Conservation (phyloP, 1,140 invertebrate genomes). For the Drosophila kurseongensis region DNA sequence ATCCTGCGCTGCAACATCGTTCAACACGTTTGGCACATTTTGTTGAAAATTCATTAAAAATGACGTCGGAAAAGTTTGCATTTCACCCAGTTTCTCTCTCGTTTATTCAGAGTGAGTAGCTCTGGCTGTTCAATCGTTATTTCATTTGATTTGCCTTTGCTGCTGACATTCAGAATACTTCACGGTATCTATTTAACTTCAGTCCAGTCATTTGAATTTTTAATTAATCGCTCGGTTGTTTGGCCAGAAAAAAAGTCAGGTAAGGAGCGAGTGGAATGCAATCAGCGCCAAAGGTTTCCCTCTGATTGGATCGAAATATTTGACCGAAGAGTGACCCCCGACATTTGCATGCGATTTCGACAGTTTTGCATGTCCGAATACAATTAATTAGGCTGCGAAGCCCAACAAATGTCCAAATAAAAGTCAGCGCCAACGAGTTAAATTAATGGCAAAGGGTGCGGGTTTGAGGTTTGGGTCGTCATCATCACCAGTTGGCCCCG, state of each 20-base stretch:
- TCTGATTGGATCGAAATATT: constrained; percentile 36
- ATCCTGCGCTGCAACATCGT: neutral
- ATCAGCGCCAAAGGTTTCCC: constrained; percentile 24
- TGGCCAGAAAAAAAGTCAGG: constrained; percentile 25
- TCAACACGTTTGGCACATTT: constrained; percentile 71
- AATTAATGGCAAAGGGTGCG: constrained; percentile 43
- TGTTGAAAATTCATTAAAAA: constrained; percentile 81
- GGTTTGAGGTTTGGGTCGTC: constrained; percentile 51
- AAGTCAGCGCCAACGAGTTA: constrained; percentile 58
- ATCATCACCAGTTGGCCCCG: constrained; percentile 53
- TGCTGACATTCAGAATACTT: constrained; percentile 65
- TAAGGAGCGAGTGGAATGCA: constrained; percentile 42
- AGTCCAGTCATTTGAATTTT: constrained; percentile 74
- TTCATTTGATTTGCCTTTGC: constrained; percentile 55
- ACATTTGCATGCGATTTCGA: constrained; percentile 59
- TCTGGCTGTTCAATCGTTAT: constrained; percentile 47
- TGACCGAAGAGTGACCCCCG: constrained; percentile 21
- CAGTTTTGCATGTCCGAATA: constrained; percentile 68
- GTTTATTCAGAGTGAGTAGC: constrained; percentile 47
- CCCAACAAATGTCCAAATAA: constrained; percentile 71
- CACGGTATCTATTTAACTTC: constrained; percentile 74
- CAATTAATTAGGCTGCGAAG: constrained; percentile 72
- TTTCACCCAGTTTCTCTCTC: constrained; percentile 45
- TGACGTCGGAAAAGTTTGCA: constrained; percentile 72
- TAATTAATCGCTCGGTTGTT: constrained; percentile 65